Conservation (phyloP, 2,113 vertebrate genomes). For the Paramisgurnus dabryanus region DNA sequence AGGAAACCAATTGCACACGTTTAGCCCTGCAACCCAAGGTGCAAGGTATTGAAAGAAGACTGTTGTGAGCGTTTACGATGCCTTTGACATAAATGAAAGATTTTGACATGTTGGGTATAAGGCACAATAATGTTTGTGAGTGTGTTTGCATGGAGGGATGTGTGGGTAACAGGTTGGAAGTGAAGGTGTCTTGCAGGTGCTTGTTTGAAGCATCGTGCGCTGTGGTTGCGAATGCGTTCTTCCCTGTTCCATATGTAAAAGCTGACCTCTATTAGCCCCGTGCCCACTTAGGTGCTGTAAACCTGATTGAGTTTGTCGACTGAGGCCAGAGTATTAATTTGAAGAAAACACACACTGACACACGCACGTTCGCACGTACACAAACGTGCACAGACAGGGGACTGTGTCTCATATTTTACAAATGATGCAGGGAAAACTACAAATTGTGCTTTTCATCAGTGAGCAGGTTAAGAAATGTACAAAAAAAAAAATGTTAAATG, state of each 20-base stretch:
- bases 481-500: not conserved
- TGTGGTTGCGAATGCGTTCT: conserved; percentile 13
- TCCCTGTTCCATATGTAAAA: conserved; percentile 45
- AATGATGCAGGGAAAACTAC: not conserved
- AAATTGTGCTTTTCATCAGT: conserved; percentile 15
- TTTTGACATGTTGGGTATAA: not conserved
- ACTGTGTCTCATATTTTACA: conserved; percentile 28
- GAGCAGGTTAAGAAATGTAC: conserved; percentile 11
- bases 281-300: conserved; percentile 37
- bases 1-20: not conserved
- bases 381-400: not conserved
- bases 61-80: not conserved
- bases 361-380: not conserved
- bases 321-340: conserved; percentile 39
- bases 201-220: conserved; percentile 26
- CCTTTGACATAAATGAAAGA: not conserved
- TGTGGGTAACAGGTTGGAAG: not conserved
- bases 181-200: conserved; percentile 20
- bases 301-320: conserved; percentile 51
- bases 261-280: conserved; percentile 49
- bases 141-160: not conserved
- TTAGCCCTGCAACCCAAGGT: not conserved
- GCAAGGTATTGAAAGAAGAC: not conserved
- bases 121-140: not conserved
- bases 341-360: conserved; percentile 8